phyloP scores from a whole-genome alignment of 2,888 invertebrate genomes.

The Perithous albicinctus region DNA sequence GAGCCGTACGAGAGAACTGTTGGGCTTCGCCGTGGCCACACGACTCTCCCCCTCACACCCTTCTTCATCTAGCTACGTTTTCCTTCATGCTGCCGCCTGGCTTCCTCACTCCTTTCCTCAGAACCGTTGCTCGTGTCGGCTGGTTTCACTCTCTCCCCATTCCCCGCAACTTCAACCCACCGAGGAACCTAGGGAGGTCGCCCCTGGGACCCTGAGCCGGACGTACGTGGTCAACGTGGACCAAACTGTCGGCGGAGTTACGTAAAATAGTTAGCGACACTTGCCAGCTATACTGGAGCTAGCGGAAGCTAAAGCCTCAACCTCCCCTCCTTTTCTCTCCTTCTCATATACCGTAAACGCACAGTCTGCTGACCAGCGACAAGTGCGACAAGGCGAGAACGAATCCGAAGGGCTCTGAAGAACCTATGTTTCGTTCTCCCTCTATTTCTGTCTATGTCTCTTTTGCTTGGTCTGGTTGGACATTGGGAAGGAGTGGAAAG shows the following conservation, averaged over 20 bases:
- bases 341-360: constrained; percentile 5
- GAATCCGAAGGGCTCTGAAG: constrained; percentile 11
- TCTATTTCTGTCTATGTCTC: background rate
- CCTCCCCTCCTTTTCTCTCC: constrained; percentile 59
- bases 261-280: constrained; percentile 85
- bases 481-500: constrained; percentile 45
- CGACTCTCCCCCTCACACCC: constrained; percentile 61
- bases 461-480: constrained; percentile 11
- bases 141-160: constrained; percentile 59
- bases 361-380: constrained; percentile 47
- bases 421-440: background rate
- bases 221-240: constrained; percentile 85
- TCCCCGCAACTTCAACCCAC: no score
- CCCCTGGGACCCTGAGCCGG: constrained; percentile 81
- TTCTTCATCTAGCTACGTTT: constrained; percentile 21
- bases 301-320: constrained; percentile 56
- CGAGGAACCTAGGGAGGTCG: constrained; percentile 47
- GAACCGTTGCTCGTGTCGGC: constrained; percentile 54
- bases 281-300: constrained; percentile 74
- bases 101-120: constrained; percentile 63
- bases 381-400: constrained; percentile 54
- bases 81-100: constrained; percentile 13
- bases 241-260: constrained; percentile 85
- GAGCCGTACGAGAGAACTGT: constrained; percentile 22
- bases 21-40: no score